Percentiles rank a stretch among this genome's conserved stretches.
phyloP scores from a whole-genome alignment of 2,113 vertebrate species.

The Upupa epops region DNA sequence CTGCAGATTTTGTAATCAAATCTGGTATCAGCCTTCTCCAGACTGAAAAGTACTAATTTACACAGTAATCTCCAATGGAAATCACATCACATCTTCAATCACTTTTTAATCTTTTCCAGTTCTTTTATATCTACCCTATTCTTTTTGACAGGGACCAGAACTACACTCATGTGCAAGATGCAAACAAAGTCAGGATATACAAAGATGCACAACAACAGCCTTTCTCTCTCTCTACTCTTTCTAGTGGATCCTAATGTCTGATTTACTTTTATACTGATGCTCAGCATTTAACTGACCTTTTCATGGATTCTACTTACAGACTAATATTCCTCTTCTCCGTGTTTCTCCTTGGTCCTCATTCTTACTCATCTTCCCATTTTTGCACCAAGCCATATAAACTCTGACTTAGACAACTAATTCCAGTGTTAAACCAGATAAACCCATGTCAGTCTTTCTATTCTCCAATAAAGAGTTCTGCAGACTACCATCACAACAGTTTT shows the following conservation, averaged over 20 bases:
- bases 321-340: neutral
- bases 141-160: neutral
- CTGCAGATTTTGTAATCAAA: neutral
- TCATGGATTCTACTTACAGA: neutral
- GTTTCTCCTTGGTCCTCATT: neutral
- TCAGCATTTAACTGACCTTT: neutral
- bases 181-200: neutral
- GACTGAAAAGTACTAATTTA: neutral
- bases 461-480: neutral
- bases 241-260: neutral
- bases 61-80: neutral
- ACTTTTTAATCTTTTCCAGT: neutral
- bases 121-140: neutral
- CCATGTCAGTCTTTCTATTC: neutral
- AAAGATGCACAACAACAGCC: neutral
- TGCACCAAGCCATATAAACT: neutral
- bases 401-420: neutral
- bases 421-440: neutral
- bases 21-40: neutral
- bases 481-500: too few relatives aligned
- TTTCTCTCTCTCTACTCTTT: neutral
- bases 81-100: neutral
- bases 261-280: neutral
- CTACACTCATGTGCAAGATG: accelerated
- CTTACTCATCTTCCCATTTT: neutral